phyloP scores from a whole-genome alignment of 2,888 invertebrate genomes.

The Metacarcinus magister region DNA sequence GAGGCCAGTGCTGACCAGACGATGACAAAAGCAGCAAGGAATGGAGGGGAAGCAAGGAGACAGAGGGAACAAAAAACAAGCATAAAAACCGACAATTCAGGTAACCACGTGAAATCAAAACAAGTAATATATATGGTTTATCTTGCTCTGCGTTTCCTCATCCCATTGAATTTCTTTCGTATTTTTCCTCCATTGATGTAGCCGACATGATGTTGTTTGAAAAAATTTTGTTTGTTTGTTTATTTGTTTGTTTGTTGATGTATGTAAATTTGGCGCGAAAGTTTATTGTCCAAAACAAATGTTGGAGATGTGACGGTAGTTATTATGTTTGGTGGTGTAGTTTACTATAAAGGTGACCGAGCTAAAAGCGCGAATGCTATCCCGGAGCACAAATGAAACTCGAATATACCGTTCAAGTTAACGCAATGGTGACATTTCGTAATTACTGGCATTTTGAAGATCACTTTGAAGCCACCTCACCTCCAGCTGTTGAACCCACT shows the following conservation, averaged over 20 bases:
- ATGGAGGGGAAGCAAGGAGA: not conserved
- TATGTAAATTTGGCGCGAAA: not conserved
- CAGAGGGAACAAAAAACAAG: not conserved
- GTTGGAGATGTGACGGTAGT: not conserved
- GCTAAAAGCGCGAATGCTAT: not conserved
- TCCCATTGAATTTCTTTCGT: not conserved
- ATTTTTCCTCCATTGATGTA: not conserved
- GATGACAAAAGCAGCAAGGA: not conserved
- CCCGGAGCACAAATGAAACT: not conserved
- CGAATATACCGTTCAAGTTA: not conserved
- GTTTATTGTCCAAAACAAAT: not conserved
- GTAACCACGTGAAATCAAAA: not conserved
- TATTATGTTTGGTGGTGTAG: not conserved
- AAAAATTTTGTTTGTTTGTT: not conserved
- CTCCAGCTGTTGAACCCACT: not conserved
- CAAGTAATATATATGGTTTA: slow-evolving; percentile 30
- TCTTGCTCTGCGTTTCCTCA: not conserved
- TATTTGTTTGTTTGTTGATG: not conserved
- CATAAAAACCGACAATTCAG: not conserved
- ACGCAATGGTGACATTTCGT: slow-evolving; percentile 19
- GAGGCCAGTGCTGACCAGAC: not conserved
- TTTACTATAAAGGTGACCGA: not conserved
- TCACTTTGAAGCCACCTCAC: not conserved
- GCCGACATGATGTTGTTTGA: not conserved
- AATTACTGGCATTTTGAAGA: not conserved